phyloP scores from a whole-genome alignment of 1,140 invertebrate species.

The Harlomillsia oculata region DNA sequence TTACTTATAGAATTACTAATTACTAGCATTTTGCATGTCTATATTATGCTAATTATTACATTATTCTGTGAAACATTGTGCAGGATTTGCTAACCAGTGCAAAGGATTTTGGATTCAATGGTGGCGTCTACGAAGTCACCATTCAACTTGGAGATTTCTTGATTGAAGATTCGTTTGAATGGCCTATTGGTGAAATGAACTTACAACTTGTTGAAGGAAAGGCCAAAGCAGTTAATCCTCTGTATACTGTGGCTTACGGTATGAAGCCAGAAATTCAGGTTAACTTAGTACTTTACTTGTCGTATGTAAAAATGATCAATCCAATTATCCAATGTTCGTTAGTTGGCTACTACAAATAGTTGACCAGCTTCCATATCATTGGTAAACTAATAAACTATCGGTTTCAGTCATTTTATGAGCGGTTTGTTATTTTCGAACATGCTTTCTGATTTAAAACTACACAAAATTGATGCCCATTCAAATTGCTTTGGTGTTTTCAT shows the following conservation, averaged over 20 bases:
- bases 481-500: conserved; percentile 39
- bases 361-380: conserved; percentile 28
- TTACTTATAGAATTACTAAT: neutral
- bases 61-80: no score
- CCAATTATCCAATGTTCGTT: conserved; percentile 29
- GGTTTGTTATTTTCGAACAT: neutral
- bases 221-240: conserved; percentile 38
- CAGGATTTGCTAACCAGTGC: conserved; percentile 69
- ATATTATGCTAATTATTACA: no score
- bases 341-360: conserved; percentile 12
- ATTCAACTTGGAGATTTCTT: conserved; percentile 84
- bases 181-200: conserved; percentile 66
- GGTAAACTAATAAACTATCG: conserved; percentile 6
- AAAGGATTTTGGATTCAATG: conserved; percentile 67
- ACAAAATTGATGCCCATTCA: conserved; percentile 39
- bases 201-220: conserved; percentile 54
- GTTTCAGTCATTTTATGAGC: neutral
- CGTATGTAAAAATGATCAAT: neutral
- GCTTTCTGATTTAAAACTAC: conserved; percentile 1
- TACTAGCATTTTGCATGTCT: neutral
- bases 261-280: conserved; percentile 76
- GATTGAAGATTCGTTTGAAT: conserved; percentile 77
- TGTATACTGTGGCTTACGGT: conserved; percentile 42
- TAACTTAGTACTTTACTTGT: conserved; percentile 15
- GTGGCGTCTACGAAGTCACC: conserved; percentile 70